Evolutionary conservation across 2,113 vertebrate species (phyloP).

Genomic region (Phodopus roborovskii): DNA sequence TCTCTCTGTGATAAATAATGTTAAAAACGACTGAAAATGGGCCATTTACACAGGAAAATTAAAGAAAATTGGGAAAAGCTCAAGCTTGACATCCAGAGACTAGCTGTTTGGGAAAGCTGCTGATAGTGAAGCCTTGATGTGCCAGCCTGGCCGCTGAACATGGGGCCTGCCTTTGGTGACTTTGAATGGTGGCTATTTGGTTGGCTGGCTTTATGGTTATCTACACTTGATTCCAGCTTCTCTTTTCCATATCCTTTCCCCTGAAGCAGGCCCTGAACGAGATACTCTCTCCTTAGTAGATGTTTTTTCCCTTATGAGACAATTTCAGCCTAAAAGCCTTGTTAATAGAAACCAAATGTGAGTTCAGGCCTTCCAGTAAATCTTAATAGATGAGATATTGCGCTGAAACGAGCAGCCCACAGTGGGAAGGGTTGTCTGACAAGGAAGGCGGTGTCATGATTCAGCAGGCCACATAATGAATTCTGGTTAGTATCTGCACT

Average conservation of each 20-base stretch:
- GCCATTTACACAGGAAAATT: background rate
- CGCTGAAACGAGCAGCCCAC: constrained; percentile 40
- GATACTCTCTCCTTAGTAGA: constrained; percentile 61
- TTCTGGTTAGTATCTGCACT: constrained; percentile 23
- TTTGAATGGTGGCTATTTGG: background rate
- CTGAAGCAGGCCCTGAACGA: constrained; percentile 32
- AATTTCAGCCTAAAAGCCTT: constrained; percentile 64
- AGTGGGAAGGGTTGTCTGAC: constrained; percentile 56
- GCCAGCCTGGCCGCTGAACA: background rate
- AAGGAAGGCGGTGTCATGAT: constrained; percentile 2
- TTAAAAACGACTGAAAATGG: background rate
- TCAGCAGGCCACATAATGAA: constrained; percentile 51
- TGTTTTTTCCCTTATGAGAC: constrained; percentile 70
- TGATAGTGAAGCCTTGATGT: background rate
- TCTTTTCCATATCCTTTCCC: constrained; percentile 23
- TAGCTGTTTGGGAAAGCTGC: background rate
- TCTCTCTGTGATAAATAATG: background rate
- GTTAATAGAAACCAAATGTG: constrained; percentile 75
- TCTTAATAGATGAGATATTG: constrained; percentile 68
- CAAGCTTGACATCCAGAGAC: background rate
- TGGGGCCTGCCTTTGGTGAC: background rate
- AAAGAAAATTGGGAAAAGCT: background rate
- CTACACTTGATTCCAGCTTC: background rate
- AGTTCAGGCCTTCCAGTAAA: constrained; percentile 75
- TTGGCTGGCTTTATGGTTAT: background rate